Evolutionary conservation across 2,113 vertebrate genomes (phyloP).

Genomic region (Notarius quadriscutis): DNA sequence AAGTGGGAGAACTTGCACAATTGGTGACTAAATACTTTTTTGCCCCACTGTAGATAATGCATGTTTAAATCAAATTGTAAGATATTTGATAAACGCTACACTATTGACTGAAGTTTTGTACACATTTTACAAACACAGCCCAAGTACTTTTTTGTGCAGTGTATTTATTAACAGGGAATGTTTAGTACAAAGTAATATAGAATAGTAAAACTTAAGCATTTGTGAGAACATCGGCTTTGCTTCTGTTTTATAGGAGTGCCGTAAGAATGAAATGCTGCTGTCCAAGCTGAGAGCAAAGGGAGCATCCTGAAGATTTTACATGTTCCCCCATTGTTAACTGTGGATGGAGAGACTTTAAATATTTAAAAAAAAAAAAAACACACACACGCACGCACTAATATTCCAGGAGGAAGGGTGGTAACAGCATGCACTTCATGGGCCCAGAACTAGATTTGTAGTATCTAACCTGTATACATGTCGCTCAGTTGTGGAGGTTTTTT

Average conservation of each 20-base stretch:
- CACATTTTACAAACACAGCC: background rate
- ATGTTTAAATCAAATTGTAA: too few species aligned
- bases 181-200: background rate
- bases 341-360: background rate
- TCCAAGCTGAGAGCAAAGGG: conserved; percentile 84
- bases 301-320: conserved; percentile 59
- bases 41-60: too few species aligned
- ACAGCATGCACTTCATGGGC: background rate
- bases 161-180: too few species aligned
- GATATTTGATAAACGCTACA: background rate
- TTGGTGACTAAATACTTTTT: too few species aligned
- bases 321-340: background rate
- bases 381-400: background rate
- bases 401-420: background rate
- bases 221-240: background rate
- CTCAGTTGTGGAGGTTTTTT: background rate
- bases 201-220: background rate
- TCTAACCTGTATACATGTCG: background rate
- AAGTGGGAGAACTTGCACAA: too few species aligned
- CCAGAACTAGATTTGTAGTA: background rate
- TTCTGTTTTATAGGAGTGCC: conserved; percentile 81
- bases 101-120: background rate
- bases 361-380: too few species aligned
- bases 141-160: background rate
- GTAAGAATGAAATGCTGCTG: conserved; percentile 90